Evolutionary conservation across 2,888 invertebrate species (phyloP).

Genomic region (Trachelus iudaicus): DNA sequence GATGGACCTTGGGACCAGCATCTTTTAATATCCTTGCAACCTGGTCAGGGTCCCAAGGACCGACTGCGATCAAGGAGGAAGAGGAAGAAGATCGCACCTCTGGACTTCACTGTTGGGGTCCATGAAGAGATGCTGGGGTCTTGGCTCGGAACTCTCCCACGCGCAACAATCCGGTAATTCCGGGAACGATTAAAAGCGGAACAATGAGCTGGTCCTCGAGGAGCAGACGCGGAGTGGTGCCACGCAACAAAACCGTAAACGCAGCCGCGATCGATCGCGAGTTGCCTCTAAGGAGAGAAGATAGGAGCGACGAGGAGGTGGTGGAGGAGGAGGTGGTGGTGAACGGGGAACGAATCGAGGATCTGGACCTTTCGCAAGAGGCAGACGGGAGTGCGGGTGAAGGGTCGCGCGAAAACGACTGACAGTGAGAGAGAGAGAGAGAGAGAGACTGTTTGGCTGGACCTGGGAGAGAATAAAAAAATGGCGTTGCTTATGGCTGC

Average conservation of each 20-base stretch:
- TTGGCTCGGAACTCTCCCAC: conserved; percentile 40
- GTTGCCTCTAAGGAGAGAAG: background rate
- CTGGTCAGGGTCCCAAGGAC: too few species aligned
- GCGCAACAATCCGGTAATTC: conserved; percentile 46
- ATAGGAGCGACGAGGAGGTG: background rate
- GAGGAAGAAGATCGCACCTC: too few species aligned
- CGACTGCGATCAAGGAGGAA: too few species aligned
- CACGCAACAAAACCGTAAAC: conserved; percentile 50
- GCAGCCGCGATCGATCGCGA: conserved; percentile 50
- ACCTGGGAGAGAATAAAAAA: background rate
- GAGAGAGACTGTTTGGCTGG: too few species aligned
- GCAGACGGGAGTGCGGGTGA: too few species aligned
- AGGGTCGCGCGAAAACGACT: too few species aligned
- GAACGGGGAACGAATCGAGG: background rate
- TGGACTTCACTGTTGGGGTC: too few species aligned
- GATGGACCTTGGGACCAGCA: too few species aligned
- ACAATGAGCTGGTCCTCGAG: conserved; percentile 41
- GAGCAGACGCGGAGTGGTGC: conserved; percentile 36
- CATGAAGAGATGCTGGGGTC: too few species aligned
- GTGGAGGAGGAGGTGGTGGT: background rate
- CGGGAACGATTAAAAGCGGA: conserved; percentile 54
- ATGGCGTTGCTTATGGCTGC: conserved; percentile 8
- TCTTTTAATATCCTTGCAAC: too few species aligned
- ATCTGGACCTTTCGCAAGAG: background rate
- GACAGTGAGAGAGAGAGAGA: too few species aligned